Evolutionary conservation across 2,113 vertebrate genomes (phyloP), one percentile per base, ranked within the genome.

Genomic region (Marmota flaviventris): DNA sequence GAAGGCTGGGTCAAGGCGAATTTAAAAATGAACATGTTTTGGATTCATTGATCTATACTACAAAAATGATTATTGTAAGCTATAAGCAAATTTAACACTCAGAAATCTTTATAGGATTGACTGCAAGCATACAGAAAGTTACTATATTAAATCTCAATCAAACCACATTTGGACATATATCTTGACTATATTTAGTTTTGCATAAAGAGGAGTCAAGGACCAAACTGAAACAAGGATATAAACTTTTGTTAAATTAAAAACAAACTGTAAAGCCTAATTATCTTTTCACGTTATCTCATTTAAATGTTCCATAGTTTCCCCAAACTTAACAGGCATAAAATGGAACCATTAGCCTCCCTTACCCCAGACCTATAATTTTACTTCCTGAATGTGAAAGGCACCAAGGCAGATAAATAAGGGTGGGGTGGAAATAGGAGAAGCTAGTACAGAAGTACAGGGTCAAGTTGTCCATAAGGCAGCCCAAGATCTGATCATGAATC

Each of bases 21-120:
- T 94, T 95, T 94, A 73, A 97, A 95, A 93, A 85, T 89, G 58
- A 96, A 97, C 75, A 76, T 94, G 42, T 25, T 90, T 95, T 90
- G 87, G 53, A 93, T 88, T 96, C 81, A 96, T 53, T 96, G 72
- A 89, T 95, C 32, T 97, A 86, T 79, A 94, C 63, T 85, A 75
- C 90, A 89, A 93, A 97, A 97, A 89, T 53, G 53, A 82, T 92
- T 37, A 92, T 56, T 93, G 75, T 73, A 69, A 90, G 39, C 39
- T 87, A 90, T 70, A 76, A 95, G 17, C 34, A 96, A 96, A 87
- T 93, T 95, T 92, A 90, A 91, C 75, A 76, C 20, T 87, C 39
- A 93, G 45, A 97, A 94, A 97, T 95, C 78, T 56, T 97, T 92
- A 85, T 24, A 84, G 75, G 42, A 87, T 34, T 92, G 34, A 87